Conservation (phyloP, 2,113 vertebrate species). For the Macrotis lagotis region DNA sequence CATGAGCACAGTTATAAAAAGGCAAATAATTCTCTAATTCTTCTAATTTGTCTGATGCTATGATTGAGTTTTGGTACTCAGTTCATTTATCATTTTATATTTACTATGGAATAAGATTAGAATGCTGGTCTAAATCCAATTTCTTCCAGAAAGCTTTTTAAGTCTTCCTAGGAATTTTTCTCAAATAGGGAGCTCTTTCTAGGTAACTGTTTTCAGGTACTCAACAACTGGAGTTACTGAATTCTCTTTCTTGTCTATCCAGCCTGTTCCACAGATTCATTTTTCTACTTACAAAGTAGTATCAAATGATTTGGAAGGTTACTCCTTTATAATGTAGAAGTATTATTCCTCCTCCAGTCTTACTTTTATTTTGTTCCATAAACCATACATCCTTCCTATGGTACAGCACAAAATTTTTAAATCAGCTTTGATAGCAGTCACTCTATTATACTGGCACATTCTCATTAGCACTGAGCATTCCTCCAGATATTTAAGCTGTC, state of each 20-base stretch:
- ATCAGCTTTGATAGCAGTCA: neutral
- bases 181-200: neutral
- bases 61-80: neutral
- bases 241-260: neutral
- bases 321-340: neutral
- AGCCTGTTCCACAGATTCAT: neutral
- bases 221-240: neutral
- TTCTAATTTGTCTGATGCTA: neutral
- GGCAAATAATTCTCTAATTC: neutral
- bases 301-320: neutral
- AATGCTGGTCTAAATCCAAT: neutral
- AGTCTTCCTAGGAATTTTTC: neutral
- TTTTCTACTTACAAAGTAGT: neutral
- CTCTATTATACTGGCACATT: neutral
- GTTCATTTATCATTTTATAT: neutral
- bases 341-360: neutral
- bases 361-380: neutral
- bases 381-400: neutral
- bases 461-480: neutral
- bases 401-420: neutral
- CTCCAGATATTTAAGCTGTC: neutral
- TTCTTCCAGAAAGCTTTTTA: neutral
- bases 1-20: neutral
- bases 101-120: neutral
- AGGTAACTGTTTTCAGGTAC: neutral